Evolutionary conservation across 2,113 vertebrate genomes (phyloP).

Genomic region (Hepsetus odoe): DNA sequence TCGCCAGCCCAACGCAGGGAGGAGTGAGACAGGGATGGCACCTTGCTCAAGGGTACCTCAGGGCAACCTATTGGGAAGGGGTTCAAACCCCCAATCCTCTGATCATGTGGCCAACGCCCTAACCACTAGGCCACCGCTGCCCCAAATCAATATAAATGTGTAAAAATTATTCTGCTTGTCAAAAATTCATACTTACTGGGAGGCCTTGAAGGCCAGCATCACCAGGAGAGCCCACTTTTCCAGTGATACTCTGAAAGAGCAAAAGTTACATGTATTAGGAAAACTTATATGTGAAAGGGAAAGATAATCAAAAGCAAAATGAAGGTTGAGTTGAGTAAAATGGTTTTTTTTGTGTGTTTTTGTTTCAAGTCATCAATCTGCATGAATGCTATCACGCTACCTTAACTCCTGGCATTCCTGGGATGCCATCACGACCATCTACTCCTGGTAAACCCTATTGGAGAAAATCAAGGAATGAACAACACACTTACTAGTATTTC

Average conservation of each 20-base stretch:
- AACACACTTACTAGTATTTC: not conserved
- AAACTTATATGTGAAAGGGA: not conserved
- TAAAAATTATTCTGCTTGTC: not conserved
- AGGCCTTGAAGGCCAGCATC: conserved; percentile 87
- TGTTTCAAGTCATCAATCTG: not conserved
- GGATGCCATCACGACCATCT: conserved; percentile 91
- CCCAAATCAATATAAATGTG: not conserved
- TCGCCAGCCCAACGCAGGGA: too few relatives aligned
- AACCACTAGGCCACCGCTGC: too few relatives aligned
- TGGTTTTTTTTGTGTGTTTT: not conserved
- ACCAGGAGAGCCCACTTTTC: conserved; percentile 89
- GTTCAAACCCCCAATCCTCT: too few relatives aligned
- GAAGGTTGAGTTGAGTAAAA: not conserved
- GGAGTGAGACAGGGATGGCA: too few relatives aligned
- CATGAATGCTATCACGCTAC: conserved; percentile 64
- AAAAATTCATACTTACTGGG: conserved; percentile 81
- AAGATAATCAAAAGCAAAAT: not conserved
- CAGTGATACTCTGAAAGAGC: conserved; percentile 84
- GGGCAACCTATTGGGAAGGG: too few relatives aligned
- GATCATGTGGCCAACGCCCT: too few relatives aligned
- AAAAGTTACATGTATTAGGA: conserved; percentile 29
- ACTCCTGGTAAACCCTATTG: conserved; percentile 90
- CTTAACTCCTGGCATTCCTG: conserved; percentile 89
- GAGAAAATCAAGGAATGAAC: not conserved
- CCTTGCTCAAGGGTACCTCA: too few relatives aligned